Percentiles rank a stretch among this genome's conserved stretches.
phyloP scores from a whole-genome alignment of 2,113 vertebrate genomes.

The Aepyceros melampus region DNA sequence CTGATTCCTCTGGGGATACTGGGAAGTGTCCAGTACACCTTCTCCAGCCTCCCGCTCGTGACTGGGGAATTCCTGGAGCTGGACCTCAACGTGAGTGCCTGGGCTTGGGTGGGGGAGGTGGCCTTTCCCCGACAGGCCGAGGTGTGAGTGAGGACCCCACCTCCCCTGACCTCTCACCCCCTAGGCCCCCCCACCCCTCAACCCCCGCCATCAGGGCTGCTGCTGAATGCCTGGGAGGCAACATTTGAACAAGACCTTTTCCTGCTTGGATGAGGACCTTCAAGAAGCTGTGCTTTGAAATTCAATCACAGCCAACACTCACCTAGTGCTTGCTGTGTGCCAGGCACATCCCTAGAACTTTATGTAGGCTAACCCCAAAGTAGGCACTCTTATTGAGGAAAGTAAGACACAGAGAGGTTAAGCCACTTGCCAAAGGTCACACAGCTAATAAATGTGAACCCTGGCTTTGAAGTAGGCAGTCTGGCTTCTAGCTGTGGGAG shows the following conservation, averaged over 20 bases:
- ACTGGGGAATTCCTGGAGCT: constrained; percentile 71
- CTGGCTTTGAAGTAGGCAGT: not conserved
- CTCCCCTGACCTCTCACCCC: not conserved
- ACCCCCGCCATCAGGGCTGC: not conserved
- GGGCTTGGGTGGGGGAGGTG: not conserved
- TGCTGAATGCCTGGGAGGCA: not conserved
- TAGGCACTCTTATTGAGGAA: not conserved
- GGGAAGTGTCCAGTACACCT: constrained; percentile 71
- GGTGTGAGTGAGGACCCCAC: fast-evolving
- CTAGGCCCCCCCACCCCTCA: fast-evolving
- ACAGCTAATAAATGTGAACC: not conserved
- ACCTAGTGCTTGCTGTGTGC: not conserved
- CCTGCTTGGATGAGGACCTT: not conserved
- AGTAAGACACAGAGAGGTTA: not conserved
- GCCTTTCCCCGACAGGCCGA: not conserved
- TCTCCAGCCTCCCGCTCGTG: constrained; percentile 74
- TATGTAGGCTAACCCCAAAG: not conserved
- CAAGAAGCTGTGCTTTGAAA: not conserved
- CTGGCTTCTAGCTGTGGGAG: not conserved
- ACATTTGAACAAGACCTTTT: not conserved
- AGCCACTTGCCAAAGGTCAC: not conserved
- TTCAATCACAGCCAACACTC: not conserved
- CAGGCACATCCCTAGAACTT: not conserved
- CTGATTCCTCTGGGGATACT: constrained; percentile 72
- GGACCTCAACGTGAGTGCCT: constrained; percentile 69